Evolutionary conservation across 2,888 invertebrate species (phyloP), one percentile per base, ranked within the genome.

Genomic region (Cristatella mucedo): DNA sequence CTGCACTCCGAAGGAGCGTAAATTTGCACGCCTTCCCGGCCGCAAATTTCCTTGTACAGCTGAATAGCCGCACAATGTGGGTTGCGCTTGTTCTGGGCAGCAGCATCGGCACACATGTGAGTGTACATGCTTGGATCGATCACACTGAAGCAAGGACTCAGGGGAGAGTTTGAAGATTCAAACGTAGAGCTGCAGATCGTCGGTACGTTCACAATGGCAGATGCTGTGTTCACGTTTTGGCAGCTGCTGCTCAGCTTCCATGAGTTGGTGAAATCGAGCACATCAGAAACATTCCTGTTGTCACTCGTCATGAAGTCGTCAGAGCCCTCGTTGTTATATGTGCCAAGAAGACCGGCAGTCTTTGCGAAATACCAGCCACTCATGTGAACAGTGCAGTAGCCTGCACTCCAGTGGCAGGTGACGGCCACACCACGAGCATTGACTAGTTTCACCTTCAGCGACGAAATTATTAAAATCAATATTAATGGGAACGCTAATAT

Each of bases 301-400:
- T 74, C 71, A 0, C 81, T 75, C 2, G 75, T 72, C 20, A 75
- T 72, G 33, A 76, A 71, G 57, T 91, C 89, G 59, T 85, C 84
- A 53, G 71, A 76, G 4, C 76, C 77, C 56, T 91, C 91, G 63
- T 87, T 83, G 70, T 85, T 83, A 72, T 82, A 80, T 0, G 83
- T 83, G 13, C 91, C 91, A 40, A 87, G 72, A 0, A 91, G 69
- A 0, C 91, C 49, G 33, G 24, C 76, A 0, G 83, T 77, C 54
- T 78, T 80, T 0, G 82, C 83, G 62, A 78, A 85, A 67, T 84
- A 85, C 85, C 85, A 87, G 4, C 87, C 83, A 50, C 77, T 77
- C 0, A 85, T 71, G 47, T 72, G 72, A 4, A 86, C 54, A 50
- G 74, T 72, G 62, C 84, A 84, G 20, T 76, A 71, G 45, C 75